Base-by-base conservation (phyloP, 2,888 invertebrate species). In the Altica lythri region DNA sequence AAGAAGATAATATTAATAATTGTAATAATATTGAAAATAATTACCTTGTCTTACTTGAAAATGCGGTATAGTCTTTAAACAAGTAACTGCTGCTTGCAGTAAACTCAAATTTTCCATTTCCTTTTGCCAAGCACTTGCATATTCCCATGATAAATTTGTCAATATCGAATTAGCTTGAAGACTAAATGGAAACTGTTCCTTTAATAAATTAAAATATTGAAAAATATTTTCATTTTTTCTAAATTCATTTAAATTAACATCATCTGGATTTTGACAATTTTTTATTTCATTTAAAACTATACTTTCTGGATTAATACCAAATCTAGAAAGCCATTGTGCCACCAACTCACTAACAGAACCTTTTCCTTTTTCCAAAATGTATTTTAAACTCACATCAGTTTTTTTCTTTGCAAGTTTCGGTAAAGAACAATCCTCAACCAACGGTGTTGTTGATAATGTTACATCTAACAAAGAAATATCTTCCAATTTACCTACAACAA, bases 101-200 rank as follows among this genome's bases (percentile, higher is more conserved):
- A 85, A 80, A 9, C 82, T 78, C 3, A 88, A 78, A 59, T 82
- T 80, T 35, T 85, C 80, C 56, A 86, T 81, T 62, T 88, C 84
- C 73, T 88, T 90, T 70, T 90, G 89, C 95, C 95, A 96, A 45
- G 84, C 83, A 61, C 90, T 83, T 47, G 91, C 86, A 72, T 90
- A 93, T 74, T 95, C 95, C 95, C 95, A 95, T 61, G 88, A 86
- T 82, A 95, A 87, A 72, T 95, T 92, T 9, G 90, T 85, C 42
- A 95, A 79, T 30, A 96, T 78, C 29, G 88, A 85, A 67, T 90
- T 88, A 0, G 88, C 83, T 50, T 88, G 84, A 47, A 94, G 80
- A 73, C 94, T 95, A 63, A 90, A 86, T 0, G 95, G 95, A 72
- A 95, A 95, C 69, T 92, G 89, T 35, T 82, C 80, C 42, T 85